Percentiles rank a stretch among this genome's conserved stretches.
Conservation (phyloP, 2,888 invertebrate genomes). For the Artemia sinica region DNA sequence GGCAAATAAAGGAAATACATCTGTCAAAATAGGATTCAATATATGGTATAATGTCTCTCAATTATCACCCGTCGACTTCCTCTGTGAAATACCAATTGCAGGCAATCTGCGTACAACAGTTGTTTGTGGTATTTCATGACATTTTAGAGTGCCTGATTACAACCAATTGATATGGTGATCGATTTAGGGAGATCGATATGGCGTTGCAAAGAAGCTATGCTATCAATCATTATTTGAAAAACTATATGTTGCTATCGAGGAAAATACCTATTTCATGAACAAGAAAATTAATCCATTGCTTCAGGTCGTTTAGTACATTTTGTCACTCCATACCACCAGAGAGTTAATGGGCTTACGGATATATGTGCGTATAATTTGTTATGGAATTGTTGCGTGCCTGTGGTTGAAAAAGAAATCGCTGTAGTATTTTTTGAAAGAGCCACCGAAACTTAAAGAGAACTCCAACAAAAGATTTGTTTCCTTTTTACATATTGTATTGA, state of each 20-base stretch:
- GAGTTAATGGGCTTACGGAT: no score
- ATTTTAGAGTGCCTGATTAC: conserved; percentile 2
- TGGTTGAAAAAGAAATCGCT: no score
- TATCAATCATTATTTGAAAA: conserved; percentile 1
- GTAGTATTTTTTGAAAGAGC: no score
- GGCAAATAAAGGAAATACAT: not conserved
- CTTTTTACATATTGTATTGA: no score
- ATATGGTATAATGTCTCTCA: conserved; percentile 6
- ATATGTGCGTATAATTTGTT: no score
- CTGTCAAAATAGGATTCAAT: conserved; percentile 3
- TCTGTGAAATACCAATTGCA: conserved; percentile 4
- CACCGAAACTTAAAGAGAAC: no score
- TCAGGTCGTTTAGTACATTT: no score
- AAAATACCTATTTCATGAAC: conserved; percentile 4
- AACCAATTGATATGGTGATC: conserved; percentile 4
- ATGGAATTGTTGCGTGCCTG: no score
- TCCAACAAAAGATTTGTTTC: no score
- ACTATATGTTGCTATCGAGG: not conserved
- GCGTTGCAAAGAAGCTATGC: not conserved
- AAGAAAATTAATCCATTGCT: not conserved
- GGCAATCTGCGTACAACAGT: not conserved
- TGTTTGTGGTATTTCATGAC: conserved; percentile 7
- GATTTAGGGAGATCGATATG: not conserved
- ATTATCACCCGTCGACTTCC: conserved; percentile 4
- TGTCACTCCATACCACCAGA: no score